These are phyloP conservation scores for Mythimna albipuncta DNA, from an alignment of 2,888 invertebrate species.

Conservation along the genomic window DNA sequence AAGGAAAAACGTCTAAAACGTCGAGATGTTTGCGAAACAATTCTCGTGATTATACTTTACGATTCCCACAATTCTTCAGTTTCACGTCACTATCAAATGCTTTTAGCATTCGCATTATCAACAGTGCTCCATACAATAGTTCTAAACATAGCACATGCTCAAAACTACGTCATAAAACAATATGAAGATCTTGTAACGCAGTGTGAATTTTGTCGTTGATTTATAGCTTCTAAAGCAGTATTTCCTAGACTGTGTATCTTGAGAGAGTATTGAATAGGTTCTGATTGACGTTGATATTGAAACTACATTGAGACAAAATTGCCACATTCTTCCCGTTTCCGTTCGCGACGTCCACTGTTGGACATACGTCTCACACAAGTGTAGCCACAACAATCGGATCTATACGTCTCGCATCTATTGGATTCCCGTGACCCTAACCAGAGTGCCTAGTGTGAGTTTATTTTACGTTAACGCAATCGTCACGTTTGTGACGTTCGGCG, in stretches of 20 bases:
- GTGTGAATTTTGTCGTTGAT: constrained; percentile 22
- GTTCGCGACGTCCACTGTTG: too few relatives aligned
- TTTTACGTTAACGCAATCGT: too few relatives aligned
- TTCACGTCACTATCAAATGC: constrained; percentile 13
- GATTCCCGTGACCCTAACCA: too few relatives aligned
- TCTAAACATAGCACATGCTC: background rate
- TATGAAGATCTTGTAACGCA: constrained; percentile 1
- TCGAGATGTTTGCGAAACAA: constrained; percentile 30
- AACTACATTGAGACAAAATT: too few relatives aligned
- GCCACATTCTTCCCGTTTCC: too few relatives aligned
- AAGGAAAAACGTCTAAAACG: background rate
- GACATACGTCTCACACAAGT: too few relatives aligned
- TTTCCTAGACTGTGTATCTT: background rate
- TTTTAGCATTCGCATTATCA: constrained; percentile 5
- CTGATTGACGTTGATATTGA: background rate
- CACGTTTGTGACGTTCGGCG: too few relatives aligned
- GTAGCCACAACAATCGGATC: too few relatives aligned
- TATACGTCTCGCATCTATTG: too few relatives aligned
- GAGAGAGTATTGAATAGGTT: background rate
- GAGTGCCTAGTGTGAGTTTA: too few relatives aligned
- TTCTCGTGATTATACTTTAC: constrained; percentile 6
- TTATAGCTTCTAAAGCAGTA: constrained; percentile 1
- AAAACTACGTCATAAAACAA: constrained; percentile 2
- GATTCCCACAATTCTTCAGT: constrained; percentile 30
- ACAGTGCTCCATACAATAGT: background rate